These are phyloP conservation scores for Myodes glareolus DNA, from an alignment of 2,113 vertebrate species.

Conservation along the genomic window DNA sequence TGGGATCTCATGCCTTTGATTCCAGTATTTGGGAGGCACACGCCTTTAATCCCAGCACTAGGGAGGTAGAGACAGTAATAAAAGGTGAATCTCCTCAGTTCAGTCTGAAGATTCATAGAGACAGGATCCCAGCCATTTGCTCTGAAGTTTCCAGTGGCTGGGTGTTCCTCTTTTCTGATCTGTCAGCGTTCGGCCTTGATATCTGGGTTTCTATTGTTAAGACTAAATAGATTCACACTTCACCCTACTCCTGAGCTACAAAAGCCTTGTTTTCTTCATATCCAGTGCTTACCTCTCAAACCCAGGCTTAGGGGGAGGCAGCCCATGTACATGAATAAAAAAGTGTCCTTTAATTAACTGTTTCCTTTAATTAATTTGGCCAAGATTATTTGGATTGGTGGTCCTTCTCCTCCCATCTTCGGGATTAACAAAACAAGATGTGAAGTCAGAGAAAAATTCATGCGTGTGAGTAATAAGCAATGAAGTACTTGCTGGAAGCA, in stretches of 20 bases:
- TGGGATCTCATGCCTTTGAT: too few relatives aligned
- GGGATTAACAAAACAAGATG: not conserved
- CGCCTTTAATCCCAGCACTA: too few relatives aligned
- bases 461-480: not conserved
- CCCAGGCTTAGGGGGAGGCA: not conserved
- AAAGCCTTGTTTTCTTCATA: not conserved
- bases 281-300: not conserved
- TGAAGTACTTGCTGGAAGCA: not conserved
- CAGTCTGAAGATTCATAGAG: too few relatives aligned
- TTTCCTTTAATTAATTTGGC: not conserved
- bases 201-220: too few relatives aligned
- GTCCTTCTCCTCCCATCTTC: not conserved
- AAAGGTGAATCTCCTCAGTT: too few relatives aligned
- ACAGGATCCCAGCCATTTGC: too few relatives aligned
- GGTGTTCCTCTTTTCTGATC: too few relatives aligned
- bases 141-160: too few relatives aligned
- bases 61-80: too few relatives aligned
- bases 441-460: not conserved
- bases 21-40: too few relatives aligned
- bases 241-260: not conserved
- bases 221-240: too few relatives aligned
- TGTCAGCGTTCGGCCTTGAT: too few relatives aligned
- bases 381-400: not conserved
- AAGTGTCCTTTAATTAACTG: not conserved
- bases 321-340: not conserved